Percentiles rank a stretch among this genome's conserved stretches.
phyloP scores from a whole-genome alignment of 2,888 invertebrate species.

The Capitulum mitella region DNA sequence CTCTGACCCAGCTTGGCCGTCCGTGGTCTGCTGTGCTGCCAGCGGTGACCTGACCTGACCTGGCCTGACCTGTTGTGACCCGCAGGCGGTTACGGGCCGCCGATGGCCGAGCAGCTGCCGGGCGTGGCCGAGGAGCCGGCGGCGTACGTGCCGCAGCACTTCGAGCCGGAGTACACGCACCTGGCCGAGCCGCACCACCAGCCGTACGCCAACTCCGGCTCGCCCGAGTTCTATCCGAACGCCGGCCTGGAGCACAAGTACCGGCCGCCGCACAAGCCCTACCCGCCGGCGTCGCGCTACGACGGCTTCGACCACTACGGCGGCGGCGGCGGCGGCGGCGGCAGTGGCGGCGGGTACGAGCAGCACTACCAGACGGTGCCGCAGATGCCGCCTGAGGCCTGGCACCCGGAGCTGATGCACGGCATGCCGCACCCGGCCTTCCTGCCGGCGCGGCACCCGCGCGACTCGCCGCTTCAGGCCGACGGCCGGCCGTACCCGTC shows the following conservation, averaged over 20 bases:
- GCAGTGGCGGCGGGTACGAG: too few species aligned
- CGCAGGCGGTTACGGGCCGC: background rate
- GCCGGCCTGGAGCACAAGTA: conserved; percentile 59
- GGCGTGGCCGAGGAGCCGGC: conserved; percentile 36
- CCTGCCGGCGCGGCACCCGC: conserved; percentile 37
- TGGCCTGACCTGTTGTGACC: background rate
- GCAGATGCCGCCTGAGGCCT: conserved; percentile 46
- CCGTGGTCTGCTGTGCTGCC: too few species aligned
- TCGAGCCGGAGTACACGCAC: conserved; percentile 54
- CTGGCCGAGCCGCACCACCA: conserved; percentile 50
- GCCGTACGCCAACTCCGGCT: conserved; percentile 57
- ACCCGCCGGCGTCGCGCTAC: conserved; percentile 30
- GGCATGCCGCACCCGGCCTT: conserved; percentile 49
- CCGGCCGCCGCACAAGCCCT: conserved; percentile 56
- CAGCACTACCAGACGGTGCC: conserved; percentile 64
- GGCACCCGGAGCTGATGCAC: conserved; percentile 48
- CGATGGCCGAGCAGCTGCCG: conserved; percentile 2
- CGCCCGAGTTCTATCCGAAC: conserved; percentile 59
- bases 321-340: background rate
- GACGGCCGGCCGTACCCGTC: conserved; percentile 46
- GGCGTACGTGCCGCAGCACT: conserved; percentile 43
- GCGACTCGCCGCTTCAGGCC: conserved; percentile 38
- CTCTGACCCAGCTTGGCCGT: too few species aligned
- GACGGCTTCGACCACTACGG: conserved; percentile 30
- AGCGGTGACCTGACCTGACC: background rate